Evolutionary conservation across 2,797 vertebrate species (phyloP), one percentile per base, ranked within the genome.

Genomic region (Emys orbicularis): DNA sequence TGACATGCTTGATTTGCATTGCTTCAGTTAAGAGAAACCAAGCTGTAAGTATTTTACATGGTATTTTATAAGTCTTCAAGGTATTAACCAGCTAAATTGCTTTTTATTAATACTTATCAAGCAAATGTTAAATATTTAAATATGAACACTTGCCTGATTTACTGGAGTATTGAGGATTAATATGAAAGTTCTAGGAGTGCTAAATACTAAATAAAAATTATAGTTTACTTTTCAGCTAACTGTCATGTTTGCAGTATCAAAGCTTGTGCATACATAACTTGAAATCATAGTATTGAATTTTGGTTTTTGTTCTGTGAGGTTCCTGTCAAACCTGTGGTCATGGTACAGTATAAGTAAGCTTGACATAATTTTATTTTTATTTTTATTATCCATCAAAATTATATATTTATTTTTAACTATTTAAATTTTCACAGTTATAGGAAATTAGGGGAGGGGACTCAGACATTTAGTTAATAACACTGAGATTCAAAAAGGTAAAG

Each of bases 1-100:
- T 99, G 93, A 99, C 99, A 2, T 99, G 99, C 93, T 98, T 99
- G 89, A 99, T 99, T 98, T 99, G 99, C 97, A 99, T 99, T 96
- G 99, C 98, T 89, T 99, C 99, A 0, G 99, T 99, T 86, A 99
- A 99, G 98, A 99, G 99, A 96, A 99, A 98, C 5, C 99, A 99
- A 98, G 98, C 99, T 89, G 99, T 99, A 97, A 99, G 99, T 98
- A 96, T 92, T 94, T 86, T 23, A 54, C 41, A 23, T 5, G 49
- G 13, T 50, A 50, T 50, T 50, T 50, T 50, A 29, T 92, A 80
- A 50, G 29, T 65, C 6, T 88, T 91, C 49, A 44, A 79, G 49
- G 84, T 41, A 27, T 19, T 82, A 23, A 21, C 11, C 29, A 34
- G 44, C 11, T 82, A 37, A 44, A 41, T 56, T 27, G 37, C 52